phyloP scores from a whole-genome alignment of 2,888 invertebrate genomes.

The Ectropis crepuscularia region DNA sequence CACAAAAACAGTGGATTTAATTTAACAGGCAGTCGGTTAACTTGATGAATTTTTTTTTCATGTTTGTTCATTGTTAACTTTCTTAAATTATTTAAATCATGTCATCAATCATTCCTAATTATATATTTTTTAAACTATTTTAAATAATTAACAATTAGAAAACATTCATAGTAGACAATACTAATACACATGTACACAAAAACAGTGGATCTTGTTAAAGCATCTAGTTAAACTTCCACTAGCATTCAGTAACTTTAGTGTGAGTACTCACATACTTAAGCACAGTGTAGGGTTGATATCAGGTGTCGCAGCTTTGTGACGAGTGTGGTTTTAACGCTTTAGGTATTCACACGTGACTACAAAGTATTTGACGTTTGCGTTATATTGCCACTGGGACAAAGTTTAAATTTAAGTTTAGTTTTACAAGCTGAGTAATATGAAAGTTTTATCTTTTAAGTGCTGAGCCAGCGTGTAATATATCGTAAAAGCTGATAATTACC shows the following conservation, averaged over 20 bases:
- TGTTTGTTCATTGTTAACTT: too few species aligned
- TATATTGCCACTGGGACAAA: conserved; percentile 28
- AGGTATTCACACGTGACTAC: conserved; percentile 35
- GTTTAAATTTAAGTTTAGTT: conserved; percentile 31
- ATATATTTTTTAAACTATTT: too few species aligned
- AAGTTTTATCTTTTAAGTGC: conserved; percentile 18
- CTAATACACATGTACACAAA: too few species aligned
- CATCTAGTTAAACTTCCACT: conserved; percentile 55
- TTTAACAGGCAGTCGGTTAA: too few species aligned
- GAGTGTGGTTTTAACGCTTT: conserved; percentile 47
- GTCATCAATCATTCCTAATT: too few species aligned
- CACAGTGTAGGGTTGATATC: conserved; percentile 40
- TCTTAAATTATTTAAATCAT: too few species aligned
- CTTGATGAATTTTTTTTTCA: too few species aligned
- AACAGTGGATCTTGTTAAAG: conserved; percentile 47
- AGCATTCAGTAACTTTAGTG: conserved; percentile 37
- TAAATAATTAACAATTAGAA: too few species aligned
- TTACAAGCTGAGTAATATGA: conserved; percentile 23
- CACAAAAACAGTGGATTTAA: too few species aligned
- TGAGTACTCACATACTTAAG: conserved; percentile 13
- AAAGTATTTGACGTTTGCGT: conserved; percentile 34
- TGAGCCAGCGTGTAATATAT: neutral
- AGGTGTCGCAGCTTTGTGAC: conserved; percentile 49
- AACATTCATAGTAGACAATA: too few species aligned
- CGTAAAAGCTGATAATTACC: conserved; percentile 12